phyloP scores from a whole-genome alignment of 35 echinoderm and acorn worm genomes.

The Antedon bifida region DNA sequence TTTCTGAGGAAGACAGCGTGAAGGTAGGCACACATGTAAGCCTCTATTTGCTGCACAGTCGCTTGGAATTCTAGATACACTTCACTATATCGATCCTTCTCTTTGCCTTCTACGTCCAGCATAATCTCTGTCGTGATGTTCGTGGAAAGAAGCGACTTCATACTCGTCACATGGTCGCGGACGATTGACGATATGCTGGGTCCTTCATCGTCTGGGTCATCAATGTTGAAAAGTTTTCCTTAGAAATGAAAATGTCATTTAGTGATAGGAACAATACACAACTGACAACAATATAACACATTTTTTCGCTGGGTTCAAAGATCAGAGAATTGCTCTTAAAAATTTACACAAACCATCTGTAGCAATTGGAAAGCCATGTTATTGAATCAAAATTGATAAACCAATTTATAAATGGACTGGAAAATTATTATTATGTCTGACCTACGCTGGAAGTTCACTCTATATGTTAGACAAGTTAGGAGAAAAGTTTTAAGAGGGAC shows the following conservation, averaged over 20 bases:
- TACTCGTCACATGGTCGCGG: slow-evolving; percentile 65
- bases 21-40: slow-evolving; percentile 72
- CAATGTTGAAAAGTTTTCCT: slow-evolving; percentile 72
- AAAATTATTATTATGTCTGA: too few relatives aligned
- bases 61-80: slow-evolving; percentile 66
- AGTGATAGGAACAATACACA: too few relatives aligned
- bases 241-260: background rate
- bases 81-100: slow-evolving; percentile 66
- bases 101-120: slow-evolving; percentile 78
- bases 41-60: slow-evolving; percentile 78
- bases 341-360: too few relatives aligned
- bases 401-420: too few relatives aligned
- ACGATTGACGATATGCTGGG: slow-evolving; percentile 72
- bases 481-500: too few relatives aligned
- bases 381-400: too few relatives aligned
- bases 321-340: too few relatives aligned
- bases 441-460: too few relatives aligned
- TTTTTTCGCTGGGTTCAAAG: too few relatives aligned
- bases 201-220: slow-evolving; percentile 50
- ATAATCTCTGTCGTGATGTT: slow-evolving; percentile 73
- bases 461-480: too few relatives aligned
- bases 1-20: slow-evolving; percentile 81
- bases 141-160: slow-evolving; percentile 48
- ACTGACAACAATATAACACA: too few relatives aligned
- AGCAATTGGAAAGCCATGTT: too few relatives aligned